Conservation (phyloP, 2,888 invertebrate genomes). For the Psylliodes chrysocephalus region DNA sequence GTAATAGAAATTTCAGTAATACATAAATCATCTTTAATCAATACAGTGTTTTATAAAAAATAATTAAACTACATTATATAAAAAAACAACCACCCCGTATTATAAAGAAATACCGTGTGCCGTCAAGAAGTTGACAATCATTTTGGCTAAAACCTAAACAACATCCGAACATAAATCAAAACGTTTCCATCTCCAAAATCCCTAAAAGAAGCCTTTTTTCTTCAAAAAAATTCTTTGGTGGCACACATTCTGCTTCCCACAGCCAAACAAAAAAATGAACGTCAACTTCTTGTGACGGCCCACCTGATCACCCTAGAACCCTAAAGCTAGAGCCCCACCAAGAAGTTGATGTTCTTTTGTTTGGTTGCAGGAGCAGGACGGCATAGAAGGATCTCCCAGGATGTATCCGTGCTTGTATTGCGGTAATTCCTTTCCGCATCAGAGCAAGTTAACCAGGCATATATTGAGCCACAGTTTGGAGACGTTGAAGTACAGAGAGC, state of each 20-base stretch:
- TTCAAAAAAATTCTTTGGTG: slow-evolving; percentile 43
- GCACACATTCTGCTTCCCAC: slow-evolving; percentile 56
- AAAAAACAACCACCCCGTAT: no score
- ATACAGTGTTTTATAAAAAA: no score
- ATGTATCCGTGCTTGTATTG: slow-evolving; percentile 89
- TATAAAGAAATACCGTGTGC: slow-evolving; percentile 59
- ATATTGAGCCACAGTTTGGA: slow-evolving; percentile 89
- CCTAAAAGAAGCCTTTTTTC: slow-evolving; percentile 30
- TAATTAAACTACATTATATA: no score
- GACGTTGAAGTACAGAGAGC: slow-evolving; percentile 86
- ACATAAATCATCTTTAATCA: no score
- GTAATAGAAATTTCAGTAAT: no score
- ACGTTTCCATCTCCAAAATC: slow-evolving; percentile 15
- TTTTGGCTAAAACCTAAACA: slow-evolving; percentile 73
- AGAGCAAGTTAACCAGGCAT: slow-evolving; percentile 90
- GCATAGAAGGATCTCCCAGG: slow-evolving; percentile 49
- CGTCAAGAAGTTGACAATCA: slow-evolving; percentile 96
- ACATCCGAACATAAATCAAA: slow-evolving; percentile 10
- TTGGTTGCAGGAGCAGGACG: slow-evolving; percentile 87
- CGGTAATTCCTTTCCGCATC: slow-evolving; percentile 88
- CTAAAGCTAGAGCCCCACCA: slow-evolving; percentile 64
- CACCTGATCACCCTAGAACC: slow-evolving; percentile 54
- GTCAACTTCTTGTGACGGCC: slow-evolving; percentile 81
- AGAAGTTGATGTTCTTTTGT: slow-evolving; percentile 83
- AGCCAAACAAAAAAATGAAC: slow-evolving; percentile 81